Evolutionary conservation across 1,140 invertebrate genomes (phyloP), one percentile per base, ranked within the genome.

Genomic region (Trachymyrmex septentrionalis): DNA sequence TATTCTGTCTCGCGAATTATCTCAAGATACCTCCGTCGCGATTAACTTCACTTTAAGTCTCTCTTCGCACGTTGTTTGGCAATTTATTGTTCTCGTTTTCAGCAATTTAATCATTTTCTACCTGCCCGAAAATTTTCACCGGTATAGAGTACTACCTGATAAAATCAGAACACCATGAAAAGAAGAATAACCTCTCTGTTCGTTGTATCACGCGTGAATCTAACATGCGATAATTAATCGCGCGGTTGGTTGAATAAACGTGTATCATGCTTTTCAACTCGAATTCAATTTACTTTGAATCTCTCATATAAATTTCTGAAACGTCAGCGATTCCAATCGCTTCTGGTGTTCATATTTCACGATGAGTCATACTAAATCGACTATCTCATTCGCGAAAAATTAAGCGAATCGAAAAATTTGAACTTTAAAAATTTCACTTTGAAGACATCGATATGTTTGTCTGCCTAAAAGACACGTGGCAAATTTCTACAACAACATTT

Each of bases 81-180:
- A 10, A 16, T 78, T 16, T 14, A n/a, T 44, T 50, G 72, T 14
- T 71, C 19, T 30, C 34, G 21, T 61, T 50, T 82, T 61, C 55
- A 59, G 53, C 21, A 59, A 73, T 59, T 38, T 64, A 14, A 30
- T 21, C 48, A 30, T 73, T 59, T 82, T 82, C 80, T 19, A 73
- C 80, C 67, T 73, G 80, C 34, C n/a, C 69, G 80, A 84, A 84
- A 73, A 84, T 84, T 71, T 81, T 72, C 78, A 81, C 78, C 44
- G 16, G 14, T 67, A n/a, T 21, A 30, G n/a, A 67, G 50, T 84
- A 84, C 55, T 50, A 55, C 50, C 59, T 30, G 53, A 84, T 34
- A 59, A 73, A 73, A 82, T 73, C 57, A 71, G 78, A 81, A 71
- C 78, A 71, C 64, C 34, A 30, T 44, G 30, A n/a, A 50, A 78